Evolutionary conservation across 2,888 invertebrate species (phyloP).

Genomic region (Platyscelio sp.): DNA sequence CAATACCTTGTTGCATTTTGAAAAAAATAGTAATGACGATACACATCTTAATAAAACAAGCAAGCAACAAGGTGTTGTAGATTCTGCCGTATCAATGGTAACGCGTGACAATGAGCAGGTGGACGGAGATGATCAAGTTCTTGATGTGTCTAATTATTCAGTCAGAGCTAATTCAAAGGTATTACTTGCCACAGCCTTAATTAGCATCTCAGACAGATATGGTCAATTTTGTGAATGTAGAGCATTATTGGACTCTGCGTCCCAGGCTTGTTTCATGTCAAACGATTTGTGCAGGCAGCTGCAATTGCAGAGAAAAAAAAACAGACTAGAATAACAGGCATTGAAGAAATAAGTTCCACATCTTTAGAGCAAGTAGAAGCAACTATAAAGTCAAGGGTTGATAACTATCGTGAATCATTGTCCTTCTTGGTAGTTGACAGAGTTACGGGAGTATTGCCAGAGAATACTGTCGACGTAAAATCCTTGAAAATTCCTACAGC

Average conservation of each 20-base stretch:
- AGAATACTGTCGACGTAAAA: not conserved
- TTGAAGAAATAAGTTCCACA: not conserved
- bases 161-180: not conserved
- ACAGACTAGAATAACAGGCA: not conserved
- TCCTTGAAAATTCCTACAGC: not conserved
- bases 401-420: no score
- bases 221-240: not conserved
- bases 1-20: slow-evolving; percentile 29
- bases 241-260: not conserved
- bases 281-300: not conserved
- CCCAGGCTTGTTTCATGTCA: not conserved
- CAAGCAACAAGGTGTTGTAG: not conserved
- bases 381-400: not conserved
- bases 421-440: no score
- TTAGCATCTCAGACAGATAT: not conserved
- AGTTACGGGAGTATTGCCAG: no score
- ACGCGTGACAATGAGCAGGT: not conserved
- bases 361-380: not conserved
- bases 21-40: no score
- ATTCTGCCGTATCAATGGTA: not conserved
- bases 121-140: not conserved
- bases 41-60: no score
- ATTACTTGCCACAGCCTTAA: not conserved
- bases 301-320: not conserved
- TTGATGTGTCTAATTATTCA: not conserved